Base-by-base conservation (phyloP, 2,797 vertebrate genomes). In the Myiothlypis coronata region DNA sequence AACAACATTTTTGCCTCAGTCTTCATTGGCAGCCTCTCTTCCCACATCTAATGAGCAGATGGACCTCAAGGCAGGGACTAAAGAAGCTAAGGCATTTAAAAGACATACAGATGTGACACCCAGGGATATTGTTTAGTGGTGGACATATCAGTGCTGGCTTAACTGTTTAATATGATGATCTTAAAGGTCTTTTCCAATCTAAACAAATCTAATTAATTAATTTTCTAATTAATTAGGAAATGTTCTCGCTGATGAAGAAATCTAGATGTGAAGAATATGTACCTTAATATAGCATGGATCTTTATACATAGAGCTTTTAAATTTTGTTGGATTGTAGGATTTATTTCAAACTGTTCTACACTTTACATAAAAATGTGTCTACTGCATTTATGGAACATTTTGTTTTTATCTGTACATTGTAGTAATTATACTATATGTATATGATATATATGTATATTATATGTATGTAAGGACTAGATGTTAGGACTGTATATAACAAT, bases 321-420 rank as follows among this genome's bases (percentile, higher is more conserved):
- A 70, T 77, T 96, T 49, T 95, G 70, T 88, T 90, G 37, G 18
- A 20, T 43, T 47, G 76, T 82, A 49, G 28, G 22, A 32, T 78
- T 78, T 83, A 55, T 95, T 96, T 95, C 32, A 34, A 93, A 52
- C 16, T 82, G 20, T 44, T 63, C 39, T 69, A 92, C 69, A 69
- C 22, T 30, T 74, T 83, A 67, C 46, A 83, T 44, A 81, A 95
- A 96, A 74, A 49, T 85, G 26, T 50, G 72, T 85, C 86, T 77
- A 22, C 10, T 65, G 43, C 86, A 78, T 90, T 87, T 88, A 96
- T 95, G 96, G 92, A 96, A 44, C 56, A 85, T 79, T 94, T 94
- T 87, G 6, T 22, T 22, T 46, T 22, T 46, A 87, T 79, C 90
- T 87, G 39, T 92, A 85, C 46, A 85, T 71, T 96, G 87, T 69